Percentiles rank a stretch among this genome's conserved stretches.
phyloP scores from a whole-genome alignment of 2,888 invertebrate species.

The Salticus scenicus region DNA sequence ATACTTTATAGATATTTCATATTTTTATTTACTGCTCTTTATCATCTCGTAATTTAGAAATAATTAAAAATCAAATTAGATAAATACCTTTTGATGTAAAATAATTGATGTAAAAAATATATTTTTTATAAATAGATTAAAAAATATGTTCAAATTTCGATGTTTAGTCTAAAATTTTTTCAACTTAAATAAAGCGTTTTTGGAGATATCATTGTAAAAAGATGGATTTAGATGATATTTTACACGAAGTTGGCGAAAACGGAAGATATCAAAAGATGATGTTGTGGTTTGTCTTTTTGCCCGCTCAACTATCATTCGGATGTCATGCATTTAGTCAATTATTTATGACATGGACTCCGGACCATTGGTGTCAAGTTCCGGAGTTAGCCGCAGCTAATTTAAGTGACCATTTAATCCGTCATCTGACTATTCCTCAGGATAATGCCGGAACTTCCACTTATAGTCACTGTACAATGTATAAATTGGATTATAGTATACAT shows the following conservation, averaged over 20 bases:
- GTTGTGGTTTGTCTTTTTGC: slow-evolving; percentile 77
- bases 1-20: no score
- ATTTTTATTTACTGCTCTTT: no score
- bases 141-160: no score
- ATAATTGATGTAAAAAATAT: no score
- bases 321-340: slow-evolving; percentile 87
- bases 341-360: slow-evolving; percentile 73
- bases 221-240: slow-evolving; percentile 78
- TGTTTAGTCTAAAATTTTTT: no score
- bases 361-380: slow-evolving; percentile 85
- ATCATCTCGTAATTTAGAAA: no score
- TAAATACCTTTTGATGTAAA: no score
- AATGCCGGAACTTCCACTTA: slow-evolving; percentile 4
- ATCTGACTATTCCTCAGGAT: slow-evolving; percentile 49
- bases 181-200: no score
- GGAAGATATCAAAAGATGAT: slow-evolving; percentile 79
- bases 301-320: slow-evolving; percentile 84
- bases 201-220: slow-evolving; percentile 46
- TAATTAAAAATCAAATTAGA: no score
- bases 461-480: slow-evolving; percentile 55
- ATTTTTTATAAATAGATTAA: no score
- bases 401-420: slow-evolving; percentile 50
- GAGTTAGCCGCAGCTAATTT: slow-evolving; percentile 78
- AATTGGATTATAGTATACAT: slow-evolving; percentile 57
- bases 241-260: slow-evolving; percentile 78